These are phyloP conservation scores for Clarias gariepinus DNA, from an alignment of 2,113 vertebrate genomes.

Conservation along the genomic window DNA sequence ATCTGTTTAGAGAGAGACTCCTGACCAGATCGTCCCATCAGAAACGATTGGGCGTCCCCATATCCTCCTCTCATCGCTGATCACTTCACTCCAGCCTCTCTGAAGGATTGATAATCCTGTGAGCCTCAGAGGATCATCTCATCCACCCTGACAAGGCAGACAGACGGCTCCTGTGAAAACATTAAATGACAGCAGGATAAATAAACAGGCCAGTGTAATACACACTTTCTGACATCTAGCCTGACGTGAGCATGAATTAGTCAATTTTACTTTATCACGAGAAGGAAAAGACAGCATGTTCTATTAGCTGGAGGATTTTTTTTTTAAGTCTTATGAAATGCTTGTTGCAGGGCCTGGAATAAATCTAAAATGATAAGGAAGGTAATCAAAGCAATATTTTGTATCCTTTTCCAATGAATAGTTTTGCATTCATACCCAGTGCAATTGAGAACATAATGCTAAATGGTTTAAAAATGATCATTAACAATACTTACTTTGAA, in stretches of 20 bases:
- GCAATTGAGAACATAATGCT: neutral
- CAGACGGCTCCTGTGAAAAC: constrained; percentile 38
- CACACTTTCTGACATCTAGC: constrained; percentile 17
- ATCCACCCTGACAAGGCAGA: constrained; percentile 27
- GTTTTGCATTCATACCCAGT: neutral
- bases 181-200: constrained; percentile 37
- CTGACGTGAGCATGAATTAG: constrained; percentile 38
- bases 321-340: neutral
- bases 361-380: neutral
- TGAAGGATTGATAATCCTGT: constrained; percentile 23
- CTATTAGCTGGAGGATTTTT: neutral
- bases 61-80: constrained; percentile 5
- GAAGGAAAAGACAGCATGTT: constrained; percentile 27
- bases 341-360: neutral
- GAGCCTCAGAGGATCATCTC: constrained; percentile 18
- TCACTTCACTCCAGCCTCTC: constrained; percentile 1
- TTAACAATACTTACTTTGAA: neutral
- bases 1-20: neutral
- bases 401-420: neutral
- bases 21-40: constrained; percentile 14
- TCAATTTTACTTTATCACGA: constrained; percentile 3
- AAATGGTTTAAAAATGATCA: neutral
- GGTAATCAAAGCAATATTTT: neutral
- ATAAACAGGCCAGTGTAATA: constrained; percentile 16
- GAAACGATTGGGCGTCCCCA: neutral